These are phyloP conservation scores for Elymnias hypermnestra DNA, from an alignment of 1,140 invertebrate genomes.

Conservation along the genomic window DNA sequence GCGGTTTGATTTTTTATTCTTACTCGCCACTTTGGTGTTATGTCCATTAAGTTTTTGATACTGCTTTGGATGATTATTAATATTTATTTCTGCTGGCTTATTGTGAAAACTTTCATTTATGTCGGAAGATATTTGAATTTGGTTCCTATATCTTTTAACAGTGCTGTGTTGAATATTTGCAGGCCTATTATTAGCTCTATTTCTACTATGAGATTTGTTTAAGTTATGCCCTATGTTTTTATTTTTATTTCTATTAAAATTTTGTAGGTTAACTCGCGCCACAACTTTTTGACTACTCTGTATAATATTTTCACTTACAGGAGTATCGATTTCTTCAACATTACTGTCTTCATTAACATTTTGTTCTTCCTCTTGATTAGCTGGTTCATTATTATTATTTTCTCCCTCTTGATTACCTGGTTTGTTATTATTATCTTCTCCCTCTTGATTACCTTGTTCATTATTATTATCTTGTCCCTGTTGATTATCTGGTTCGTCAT, in stretches of 20 bases:
- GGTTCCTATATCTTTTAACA: background rate
- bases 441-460: background rate
- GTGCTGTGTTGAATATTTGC: background rate
- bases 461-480: too few species aligned
- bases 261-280: too few species aligned
- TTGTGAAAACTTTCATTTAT: too few species aligned
- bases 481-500: too few species aligned
- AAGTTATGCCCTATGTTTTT: background rate
- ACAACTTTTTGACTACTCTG: background rate
- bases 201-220: background rate
- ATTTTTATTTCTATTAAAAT: background rate
- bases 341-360: slow-evolving; percentile 1
- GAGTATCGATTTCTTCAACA: background rate
- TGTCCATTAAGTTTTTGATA: too few species aligned
- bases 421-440: background rate
- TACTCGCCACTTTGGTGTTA: too few species aligned
- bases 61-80: too few species aligned
- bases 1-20: too few species aligned
- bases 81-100: too few species aligned
- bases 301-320: background rate
- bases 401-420: background rate
- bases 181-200: background rate
- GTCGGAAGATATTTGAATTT: too few species aligned
- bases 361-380: background rate
- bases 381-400: background rate